Evolutionary conservation across 1,140 invertebrate species (phyloP).

Genomic region (Trachymyrmex cornetzi): DNA sequence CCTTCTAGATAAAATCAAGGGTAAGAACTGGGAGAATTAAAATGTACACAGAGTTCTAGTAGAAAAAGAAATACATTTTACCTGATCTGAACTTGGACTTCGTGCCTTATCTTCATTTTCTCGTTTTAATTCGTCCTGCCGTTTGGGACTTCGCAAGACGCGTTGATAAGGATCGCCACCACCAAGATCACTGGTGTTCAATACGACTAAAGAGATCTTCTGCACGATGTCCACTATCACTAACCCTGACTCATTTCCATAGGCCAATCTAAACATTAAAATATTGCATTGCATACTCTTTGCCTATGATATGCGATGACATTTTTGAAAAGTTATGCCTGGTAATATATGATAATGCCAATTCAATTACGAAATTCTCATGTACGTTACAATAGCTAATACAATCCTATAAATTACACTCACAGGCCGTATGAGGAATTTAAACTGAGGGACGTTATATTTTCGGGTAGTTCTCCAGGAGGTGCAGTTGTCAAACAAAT

Average conservation of each 20-base stretch:
- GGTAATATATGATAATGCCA: background rate
- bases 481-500: conserved; percentile 96
- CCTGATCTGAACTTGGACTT: conserved; percentile 97
- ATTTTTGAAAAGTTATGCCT: background rate
- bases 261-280: conserved; percentile 92
- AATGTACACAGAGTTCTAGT: conserved; percentile 36
- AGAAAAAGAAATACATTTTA: conserved; percentile 85
- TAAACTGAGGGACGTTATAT: conserved; percentile 95
- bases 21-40: conserved; percentile 47
- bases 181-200: conserved; percentile 95
- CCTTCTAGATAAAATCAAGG: conserved; percentile 39
- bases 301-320: background rate
- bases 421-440: conserved; percentile 99
- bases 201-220: conserved; percentile 95
- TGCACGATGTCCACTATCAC: conserved; percentile 98
- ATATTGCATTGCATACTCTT: conserved; percentile 3
- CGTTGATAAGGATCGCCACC: conserved; percentile 96
- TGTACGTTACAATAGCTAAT: background rate
- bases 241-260: conserved; percentile 97
- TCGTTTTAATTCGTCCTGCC: conserved; percentile 85
- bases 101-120: conserved; percentile 91
- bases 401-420: conserved; percentile 86
- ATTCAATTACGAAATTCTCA: background rate
- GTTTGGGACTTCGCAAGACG: conserved; percentile 94
- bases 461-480: conserved; percentile 92